These are phyloP conservation scores for Apotomis betuletana DNA, from an alignment of 2,888 invertebrate species.

Conservation along the genomic window DNA sequence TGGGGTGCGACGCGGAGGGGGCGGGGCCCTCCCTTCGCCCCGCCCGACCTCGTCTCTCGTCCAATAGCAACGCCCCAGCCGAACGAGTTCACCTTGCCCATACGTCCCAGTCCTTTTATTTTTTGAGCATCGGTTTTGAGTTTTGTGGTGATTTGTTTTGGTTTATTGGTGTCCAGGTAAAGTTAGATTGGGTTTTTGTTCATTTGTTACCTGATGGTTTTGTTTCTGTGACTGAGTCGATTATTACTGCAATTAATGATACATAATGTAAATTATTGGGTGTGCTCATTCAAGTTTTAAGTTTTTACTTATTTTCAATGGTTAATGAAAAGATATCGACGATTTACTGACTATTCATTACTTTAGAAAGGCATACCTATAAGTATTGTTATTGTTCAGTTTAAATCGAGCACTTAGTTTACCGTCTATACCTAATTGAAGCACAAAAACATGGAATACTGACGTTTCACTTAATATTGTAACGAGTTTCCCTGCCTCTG, in stretches of 20 bases:
- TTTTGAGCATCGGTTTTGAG: constrained; percentile 45
- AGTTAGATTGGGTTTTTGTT: constrained; percentile 6
- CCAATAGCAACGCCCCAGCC: constrained; percentile 71
- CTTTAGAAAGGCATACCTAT: no score
- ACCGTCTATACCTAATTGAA: no score
- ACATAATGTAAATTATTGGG: background rate
- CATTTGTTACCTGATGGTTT: background rate
- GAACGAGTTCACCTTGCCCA: constrained; percentile 78
- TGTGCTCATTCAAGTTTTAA: background rate
- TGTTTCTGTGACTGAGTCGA: background rate
- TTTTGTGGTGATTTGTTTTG: constrained; percentile 32
- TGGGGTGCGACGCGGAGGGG: constrained; percentile 70
- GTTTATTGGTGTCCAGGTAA: constrained; percentile 24
- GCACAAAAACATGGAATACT: no score
- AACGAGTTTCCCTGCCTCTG: no score
- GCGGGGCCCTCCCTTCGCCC: constrained; percentile 72
- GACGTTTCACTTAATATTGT: no score
- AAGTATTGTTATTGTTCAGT: no score
- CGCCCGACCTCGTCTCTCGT: constrained; percentile 69
- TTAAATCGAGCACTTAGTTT: no score
- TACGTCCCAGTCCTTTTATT: constrained; percentile 74
- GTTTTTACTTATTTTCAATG: background rate
- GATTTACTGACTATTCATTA: no score
- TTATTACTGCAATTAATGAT: background rate
- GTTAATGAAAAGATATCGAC: no score